Base-by-base conservation (phyloP, 1,140 invertebrate genomes). In the Lithobius niger region DNA sequence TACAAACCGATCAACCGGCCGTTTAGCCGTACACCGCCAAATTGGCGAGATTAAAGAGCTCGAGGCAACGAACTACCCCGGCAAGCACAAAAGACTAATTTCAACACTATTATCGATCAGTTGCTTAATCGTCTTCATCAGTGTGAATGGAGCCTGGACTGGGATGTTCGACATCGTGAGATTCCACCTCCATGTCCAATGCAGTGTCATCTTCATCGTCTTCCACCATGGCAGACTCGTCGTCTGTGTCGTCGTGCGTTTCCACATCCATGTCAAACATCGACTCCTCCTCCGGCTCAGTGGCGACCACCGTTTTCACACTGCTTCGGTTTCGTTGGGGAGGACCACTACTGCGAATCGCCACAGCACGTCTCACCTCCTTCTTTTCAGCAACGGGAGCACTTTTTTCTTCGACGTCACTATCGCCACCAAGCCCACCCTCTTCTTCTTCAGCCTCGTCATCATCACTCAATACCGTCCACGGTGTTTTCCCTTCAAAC, bases 401-500 rank as follows among this genome's bases (percentile, higher is more conserved):
- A 40, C 36, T 13, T 40, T n/a, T 15, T n/a, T 40, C 36, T n/a
- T 40, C 36, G 36, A 15, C 36, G 36, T 40, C 36, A n/a, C 36
- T 40, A n/a, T 40, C 36, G 13, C n/a, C 36, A n/a, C n/a, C 36
- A 13, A 15, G 13, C 36, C 13, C 36, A 13, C n/a, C 36, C n/a
- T 40, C 36, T 13, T 40, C 36, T n/a, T n/a, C n/a, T 19, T 25
- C 48, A 24, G 25, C 48, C 16, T 50, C 48, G 6, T 4, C 21
- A 50, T 4, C 6, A 4, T 27, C 48, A 22, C 27, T 21, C 6
- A 13, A 4, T 50, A 21, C 3, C 25, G 24, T 10, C 43, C 43
- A 45, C 22, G 43, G 43, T 45, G 43, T 45, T 53, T 57, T 58
- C 21, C 59, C 60, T 45, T 60, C 61, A 25, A 59, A 63, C 3